Evolutionary conservation across 2,797 vertebrate genomes (phyloP).

Genomic region (Ptychobarbus kaznakovi): DNA sequence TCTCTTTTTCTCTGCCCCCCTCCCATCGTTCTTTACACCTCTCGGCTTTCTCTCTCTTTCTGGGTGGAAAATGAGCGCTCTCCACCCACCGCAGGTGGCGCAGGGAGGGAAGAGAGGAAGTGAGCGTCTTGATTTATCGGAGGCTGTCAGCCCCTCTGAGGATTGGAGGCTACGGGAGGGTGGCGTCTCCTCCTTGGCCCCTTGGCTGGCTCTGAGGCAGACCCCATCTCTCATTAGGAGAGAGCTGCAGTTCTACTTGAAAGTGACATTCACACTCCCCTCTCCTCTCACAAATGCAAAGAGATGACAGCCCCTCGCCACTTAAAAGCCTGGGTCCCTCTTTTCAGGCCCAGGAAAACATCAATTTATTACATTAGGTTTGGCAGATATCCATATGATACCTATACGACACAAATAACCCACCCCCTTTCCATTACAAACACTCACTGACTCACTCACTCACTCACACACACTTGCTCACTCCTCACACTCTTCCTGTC

Average conservation of each 20-base stretch:
- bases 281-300: slow-evolving; percentile 73
- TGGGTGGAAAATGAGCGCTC: slow-evolving; percentile 83
- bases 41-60: slow-evolving; percentile 69
- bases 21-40: slow-evolving; percentile 59
- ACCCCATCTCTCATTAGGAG: slow-evolving; percentile 87
- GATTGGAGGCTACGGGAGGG: slow-evolving; percentile 76
- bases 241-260: slow-evolving; percentile 83
- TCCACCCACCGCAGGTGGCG: slow-evolving; percentile 84
- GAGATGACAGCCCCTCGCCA: slow-evolving; percentile 74
- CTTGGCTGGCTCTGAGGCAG: slow-evolving; percentile 84
- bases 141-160: slow-evolving; percentile 87
- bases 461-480: slow-evolving; percentile 50
- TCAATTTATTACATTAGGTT: slow-evolving; percentile 91
- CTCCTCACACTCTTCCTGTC: slow-evolving; percentile 56
- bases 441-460: slow-evolving; percentile 57
- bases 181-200: slow-evolving; percentile 85
- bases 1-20: slow-evolving; percentile 55
- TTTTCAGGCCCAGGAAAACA: slow-evolving; percentile 75
- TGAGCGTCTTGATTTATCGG: slow-evolving; percentile 89
- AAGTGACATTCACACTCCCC: slow-evolving; percentile 86
- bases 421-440: slow-evolving; percentile 53
- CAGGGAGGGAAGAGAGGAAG: slow-evolving; percentile 79
- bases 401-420: slow-evolving; percentile 62
- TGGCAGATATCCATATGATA: slow-evolving; percentile 76
- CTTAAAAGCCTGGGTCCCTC: slow-evolving; percentile 76